These are phyloP conservation scores for Montifringilla adamsi DNA, from an alignment of 2,113 vertebrate genomes.

Conservation along the genomic window DNA sequence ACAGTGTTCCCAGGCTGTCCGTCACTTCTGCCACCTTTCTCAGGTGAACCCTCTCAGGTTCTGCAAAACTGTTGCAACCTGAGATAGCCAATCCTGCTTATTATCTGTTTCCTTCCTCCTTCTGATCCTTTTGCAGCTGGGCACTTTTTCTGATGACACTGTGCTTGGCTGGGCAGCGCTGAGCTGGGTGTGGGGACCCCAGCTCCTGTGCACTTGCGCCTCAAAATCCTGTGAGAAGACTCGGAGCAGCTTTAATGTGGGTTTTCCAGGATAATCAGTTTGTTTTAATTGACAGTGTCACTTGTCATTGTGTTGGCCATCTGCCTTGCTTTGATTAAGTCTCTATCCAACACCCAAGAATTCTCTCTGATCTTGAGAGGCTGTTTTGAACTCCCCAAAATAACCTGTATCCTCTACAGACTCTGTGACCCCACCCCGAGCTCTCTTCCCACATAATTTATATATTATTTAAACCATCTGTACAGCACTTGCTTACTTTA, in stretches of 20 bases:
- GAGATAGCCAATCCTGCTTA: background rate
- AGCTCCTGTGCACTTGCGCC: background rate
- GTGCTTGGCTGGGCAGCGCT: background rate
- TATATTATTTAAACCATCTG: conserved; percentile 6
- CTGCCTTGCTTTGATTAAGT: background rate
- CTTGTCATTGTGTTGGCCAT: background rate
- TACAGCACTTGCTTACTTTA: background rate
- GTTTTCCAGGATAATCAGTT: background rate
- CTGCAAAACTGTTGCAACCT: background rate
- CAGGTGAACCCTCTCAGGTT: background rate
- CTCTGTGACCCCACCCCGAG: background rate
- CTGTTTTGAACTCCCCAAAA: background rate
- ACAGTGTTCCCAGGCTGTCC: background rate
- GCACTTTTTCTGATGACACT: background rate
- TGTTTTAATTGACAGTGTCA: background rate
- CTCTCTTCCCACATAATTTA: background rate
- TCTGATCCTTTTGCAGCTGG: background rate
- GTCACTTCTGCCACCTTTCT: background rate
- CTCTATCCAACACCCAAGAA: background rate
- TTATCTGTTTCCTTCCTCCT: background rate
- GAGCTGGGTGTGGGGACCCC: background rate
- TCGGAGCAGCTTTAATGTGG: background rate
- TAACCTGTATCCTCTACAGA: background rate
- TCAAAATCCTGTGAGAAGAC: background rate
- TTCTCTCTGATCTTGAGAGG: background rate